phyloP scores from a whole-genome alignment of 2,888 invertebrate species.

The Sarcophaga carnaria region DNA sequence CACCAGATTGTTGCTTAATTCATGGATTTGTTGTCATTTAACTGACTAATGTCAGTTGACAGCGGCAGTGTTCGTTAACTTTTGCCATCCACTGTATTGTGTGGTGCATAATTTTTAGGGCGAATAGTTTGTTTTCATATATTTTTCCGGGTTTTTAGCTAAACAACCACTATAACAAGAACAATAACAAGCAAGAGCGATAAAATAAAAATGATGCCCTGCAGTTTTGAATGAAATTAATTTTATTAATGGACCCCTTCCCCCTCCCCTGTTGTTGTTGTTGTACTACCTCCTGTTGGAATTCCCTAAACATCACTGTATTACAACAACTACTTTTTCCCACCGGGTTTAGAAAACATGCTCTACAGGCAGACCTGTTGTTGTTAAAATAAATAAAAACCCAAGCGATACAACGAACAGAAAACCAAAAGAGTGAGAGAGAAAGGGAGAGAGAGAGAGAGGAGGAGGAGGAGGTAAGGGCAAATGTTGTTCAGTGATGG shows the following conservation, averaged over 20 bases:
- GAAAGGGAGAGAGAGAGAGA: neutral
- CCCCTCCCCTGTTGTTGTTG: neutral
- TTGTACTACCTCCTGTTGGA: neutral
- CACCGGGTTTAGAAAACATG: neutral
- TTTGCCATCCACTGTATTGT: neutral
- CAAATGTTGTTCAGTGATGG: neutral
- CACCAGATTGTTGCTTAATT: neutral
- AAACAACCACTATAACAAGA: neutral
- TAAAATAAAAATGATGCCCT: constrained; percentile 33
- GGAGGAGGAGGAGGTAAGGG: neutral
- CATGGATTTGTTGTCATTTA: too few species aligned
- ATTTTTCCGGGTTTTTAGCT: neutral
- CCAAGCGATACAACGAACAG: neutral
- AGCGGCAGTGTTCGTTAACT: neutral
- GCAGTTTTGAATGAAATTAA: constrained; percentile 50
- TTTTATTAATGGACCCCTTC: constrained; percentile 33
- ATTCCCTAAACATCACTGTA: neutral
- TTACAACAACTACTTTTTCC: neutral
- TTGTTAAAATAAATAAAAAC: neutral
- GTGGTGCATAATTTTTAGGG: neutral
- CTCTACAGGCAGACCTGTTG: neutral
- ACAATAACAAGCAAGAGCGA: neutral
- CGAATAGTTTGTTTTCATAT: neutral
- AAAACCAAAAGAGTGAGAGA: neutral
- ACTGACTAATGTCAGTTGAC: too few species aligned